phyloP scores from a whole-genome alignment of 2,888 invertebrate species.

The Chrysomela aeneicollis region DNA sequence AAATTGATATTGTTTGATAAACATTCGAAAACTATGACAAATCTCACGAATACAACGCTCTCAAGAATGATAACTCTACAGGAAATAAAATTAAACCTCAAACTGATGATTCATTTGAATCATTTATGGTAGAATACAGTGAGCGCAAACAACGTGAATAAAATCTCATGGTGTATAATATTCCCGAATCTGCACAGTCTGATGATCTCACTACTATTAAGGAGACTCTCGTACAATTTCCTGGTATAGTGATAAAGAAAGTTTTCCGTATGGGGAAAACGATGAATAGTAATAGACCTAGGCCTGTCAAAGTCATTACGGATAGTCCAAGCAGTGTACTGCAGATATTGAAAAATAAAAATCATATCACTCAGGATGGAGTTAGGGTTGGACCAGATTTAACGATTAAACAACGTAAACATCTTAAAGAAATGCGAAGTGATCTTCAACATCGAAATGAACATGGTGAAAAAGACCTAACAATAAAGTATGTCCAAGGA shows the following conservation, averaged over 20 bases:
- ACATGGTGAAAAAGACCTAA: conserved; percentile 16
- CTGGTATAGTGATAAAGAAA: no score
- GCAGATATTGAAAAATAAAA: neutral
- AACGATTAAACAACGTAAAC: conserved; percentile 12
- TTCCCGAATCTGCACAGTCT: neutral
- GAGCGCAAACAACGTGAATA: neutral
- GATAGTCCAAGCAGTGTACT: neutral
- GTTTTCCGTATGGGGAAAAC: neutral
- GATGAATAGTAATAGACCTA: neutral
- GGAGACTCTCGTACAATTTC: no score
- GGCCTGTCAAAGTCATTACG: neutral
- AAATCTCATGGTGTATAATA: neutral
- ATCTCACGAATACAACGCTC: no score
- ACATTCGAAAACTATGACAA: no score
- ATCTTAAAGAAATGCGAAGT: conserved; percentile 5
- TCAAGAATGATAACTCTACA: no score
- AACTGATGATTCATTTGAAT: neutral
- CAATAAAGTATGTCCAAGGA: conserved; percentile 7
- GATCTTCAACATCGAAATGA: conserved; percentile 14
- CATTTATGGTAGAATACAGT: neutral
- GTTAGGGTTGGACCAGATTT: neutral
- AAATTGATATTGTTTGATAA: no score
- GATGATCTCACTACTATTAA: neutral
- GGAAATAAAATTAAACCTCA: no score
- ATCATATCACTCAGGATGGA: neutral